Percentiles rank a stretch among this genome's conserved stretches.
These are phyloP conservation scores for Synodontis membranacea DNA, from an alignment of 2,113 vertebrate species.

Conservation along the genomic window DNA sequence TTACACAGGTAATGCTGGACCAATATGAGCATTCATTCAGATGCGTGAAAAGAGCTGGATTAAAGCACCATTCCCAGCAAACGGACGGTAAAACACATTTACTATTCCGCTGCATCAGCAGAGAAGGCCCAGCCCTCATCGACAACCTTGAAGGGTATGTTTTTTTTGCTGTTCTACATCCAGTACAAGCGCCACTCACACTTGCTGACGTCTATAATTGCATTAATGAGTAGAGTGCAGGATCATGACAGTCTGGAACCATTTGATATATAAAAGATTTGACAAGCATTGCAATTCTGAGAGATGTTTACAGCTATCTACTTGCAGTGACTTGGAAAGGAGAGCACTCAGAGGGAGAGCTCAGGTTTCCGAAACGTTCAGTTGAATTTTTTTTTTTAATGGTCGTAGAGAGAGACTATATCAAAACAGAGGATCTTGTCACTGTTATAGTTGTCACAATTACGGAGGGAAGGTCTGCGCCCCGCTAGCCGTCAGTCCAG, in stretches of 20 bases:
- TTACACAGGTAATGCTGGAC: conserved; percentile 22
- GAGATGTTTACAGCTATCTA: conserved; percentile 17
- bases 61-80: conserved; percentile 14
- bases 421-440: conserved; percentile 33
- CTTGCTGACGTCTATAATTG: conserved; percentile 39
- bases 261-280: conserved; percentile 22
- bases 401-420: background rate
- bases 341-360: conserved; percentile 1
- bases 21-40: conserved; percentile 35
- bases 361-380: conserved; percentile 24
- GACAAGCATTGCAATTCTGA: conserved; percentile 31
- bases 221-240: conserved; percentile 46
- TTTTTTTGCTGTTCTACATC: conserved; percentile 36
- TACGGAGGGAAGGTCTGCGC: conserved; percentile 33
- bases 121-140: background rate
- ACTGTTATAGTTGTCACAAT: conserved; percentile 25
- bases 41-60: conserved; percentile 1
- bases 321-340: conserved; percentile 10
- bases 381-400: conserved; percentile 11
- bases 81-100: conserved; percentile 3
- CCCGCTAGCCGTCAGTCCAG: conserved; percentile 28
- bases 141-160: conserved; percentile 17
- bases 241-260: conserved; percentile 33
- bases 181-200: background rate
- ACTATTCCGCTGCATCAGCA: conserved; percentile 38